A percentile compares a stretch with the other conserved stretches of the same genome.
These are phyloP conservation scores for Pseudotriccus pelzelni DNA, from an alignment of 2,797 vertebrate genomes.

Conservation along the genomic window DNA sequence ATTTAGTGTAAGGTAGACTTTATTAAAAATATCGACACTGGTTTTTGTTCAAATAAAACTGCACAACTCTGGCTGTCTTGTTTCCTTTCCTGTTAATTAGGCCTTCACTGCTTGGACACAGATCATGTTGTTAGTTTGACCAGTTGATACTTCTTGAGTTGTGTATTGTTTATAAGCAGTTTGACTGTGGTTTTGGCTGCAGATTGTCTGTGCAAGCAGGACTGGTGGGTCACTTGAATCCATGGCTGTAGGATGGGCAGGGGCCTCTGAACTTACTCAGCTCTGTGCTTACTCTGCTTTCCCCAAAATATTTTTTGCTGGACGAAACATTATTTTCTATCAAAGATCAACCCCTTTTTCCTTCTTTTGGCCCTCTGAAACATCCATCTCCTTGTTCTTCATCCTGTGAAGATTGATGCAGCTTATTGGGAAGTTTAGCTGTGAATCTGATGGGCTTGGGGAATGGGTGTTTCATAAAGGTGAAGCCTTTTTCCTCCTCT, in stretches of 20 bases:
- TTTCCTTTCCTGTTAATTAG: background rate
- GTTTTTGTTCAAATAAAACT: constrained; percentile 66
- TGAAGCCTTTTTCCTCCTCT: background rate
- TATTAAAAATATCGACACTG: constrained; percentile 38
- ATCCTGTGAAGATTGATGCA: background rate
- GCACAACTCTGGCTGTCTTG: background rate
- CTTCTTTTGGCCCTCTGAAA: background rate
- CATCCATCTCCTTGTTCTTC: background rate
- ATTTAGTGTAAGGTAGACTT: constrained; percentile 52
- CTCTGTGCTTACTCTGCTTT: background rate
- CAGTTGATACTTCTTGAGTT: background rate
- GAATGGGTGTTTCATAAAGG: background rate
- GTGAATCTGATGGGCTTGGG: background rate
- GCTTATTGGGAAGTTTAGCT: background rate
- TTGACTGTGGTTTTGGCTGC: background rate
- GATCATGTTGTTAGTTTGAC: background rate
- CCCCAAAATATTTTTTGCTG: background rate
- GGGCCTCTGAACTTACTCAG: background rate
- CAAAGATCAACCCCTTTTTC: background rate
- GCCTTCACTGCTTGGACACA: background rate
- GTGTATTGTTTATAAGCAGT: background rate
- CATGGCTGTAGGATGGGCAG: background rate
- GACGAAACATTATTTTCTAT: background rate
- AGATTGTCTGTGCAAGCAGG: background rate
- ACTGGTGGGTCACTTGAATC: background rate